Percentiles rank a stretch among this genome's conserved stretches.
Conservation (phyloP, 1,140 invertebrate species). For the Paraescarpia echinospica region DNA sequence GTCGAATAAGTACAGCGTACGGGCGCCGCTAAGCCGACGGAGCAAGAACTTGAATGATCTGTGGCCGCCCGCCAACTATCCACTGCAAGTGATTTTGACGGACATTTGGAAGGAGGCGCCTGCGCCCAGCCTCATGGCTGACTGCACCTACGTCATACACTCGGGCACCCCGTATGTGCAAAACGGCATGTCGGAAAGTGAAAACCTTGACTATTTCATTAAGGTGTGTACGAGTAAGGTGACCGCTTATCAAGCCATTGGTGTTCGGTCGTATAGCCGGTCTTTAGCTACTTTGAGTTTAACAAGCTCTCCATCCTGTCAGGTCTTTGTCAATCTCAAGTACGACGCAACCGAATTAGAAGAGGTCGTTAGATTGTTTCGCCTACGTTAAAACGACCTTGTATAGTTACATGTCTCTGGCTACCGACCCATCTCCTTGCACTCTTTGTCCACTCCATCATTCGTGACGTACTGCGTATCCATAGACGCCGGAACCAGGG, state of each 20-base stretch:
- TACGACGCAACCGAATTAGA: no score
- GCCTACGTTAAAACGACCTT: no score
- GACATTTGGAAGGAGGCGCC: not conserved
- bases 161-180: not conserved
- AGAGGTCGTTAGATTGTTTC: no score
- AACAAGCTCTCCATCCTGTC: not conserved
- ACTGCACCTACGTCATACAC: not conserved
- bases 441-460: no score
- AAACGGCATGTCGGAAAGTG: not conserved
- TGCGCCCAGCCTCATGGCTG: conserved; percentile 21
- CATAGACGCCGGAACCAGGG: no score
- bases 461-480: no score
- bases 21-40: no score
- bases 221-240: not conserved
- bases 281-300: not conserved
- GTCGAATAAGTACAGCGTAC: not conserved
- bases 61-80: not conserved
- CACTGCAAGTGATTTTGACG: not conserved
- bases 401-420: no score
- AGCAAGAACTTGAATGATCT: not conserved
- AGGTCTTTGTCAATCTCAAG: no score
- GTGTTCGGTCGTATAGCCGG: not conserved
- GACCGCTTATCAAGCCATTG: no score
- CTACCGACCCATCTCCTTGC: no score
- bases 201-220: not conserved